Evolutionary conservation across 2,797 vertebrate species (phyloP), one percentile per base, ranked within the genome.

Genomic region (Oryzias dopingdopingensis): DNA sequence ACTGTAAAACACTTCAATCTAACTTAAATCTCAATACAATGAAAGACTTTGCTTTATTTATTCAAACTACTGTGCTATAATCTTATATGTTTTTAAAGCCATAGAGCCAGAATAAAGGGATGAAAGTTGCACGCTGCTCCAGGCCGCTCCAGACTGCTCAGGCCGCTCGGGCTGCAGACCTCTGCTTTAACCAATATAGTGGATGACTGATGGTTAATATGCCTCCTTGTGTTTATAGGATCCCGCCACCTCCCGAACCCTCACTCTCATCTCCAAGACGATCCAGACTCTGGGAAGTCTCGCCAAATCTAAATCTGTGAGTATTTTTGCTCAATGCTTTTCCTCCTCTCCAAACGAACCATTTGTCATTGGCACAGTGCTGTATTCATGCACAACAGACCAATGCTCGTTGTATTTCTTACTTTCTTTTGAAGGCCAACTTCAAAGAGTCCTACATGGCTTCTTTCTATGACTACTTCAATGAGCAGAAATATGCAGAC

Each of bases 401-500:
- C 49, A 29, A 70, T 37, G 3, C 12, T 52, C 18, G 52, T 10
- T 51, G 14, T 13, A 24, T 24, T 43, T 71, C 17, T 59, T 55
- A 50, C 49, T 55, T 74, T 85, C 45, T 59, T n/a, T 89, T 91
- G 67, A 67, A 99, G 97, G 96, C 96, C 76, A 99, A 92, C 83
- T 98, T 99, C 79, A 99, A 99, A 85, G 97, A 99, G 85, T 93
- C 96, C 1, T 99, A 96, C 87, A 99, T 99, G 97, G 97, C 97
- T 53, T 89, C 93, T 0, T 99, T 99, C 91, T 96, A 96, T 56
- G 97, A 99, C 74, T 94, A 95, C 89, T 99, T 99, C 90, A 98
- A 98, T 49, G 97, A 99, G 75, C 96, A 98, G 86, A 98, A 98
- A 86, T 98, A 98, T n/a, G 94, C 94, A 0, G 96, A 98, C 14